phyloP scores from a whole-genome alignment of 1,140 invertebrate genomes.

The Steinernema khuongi region DNA sequence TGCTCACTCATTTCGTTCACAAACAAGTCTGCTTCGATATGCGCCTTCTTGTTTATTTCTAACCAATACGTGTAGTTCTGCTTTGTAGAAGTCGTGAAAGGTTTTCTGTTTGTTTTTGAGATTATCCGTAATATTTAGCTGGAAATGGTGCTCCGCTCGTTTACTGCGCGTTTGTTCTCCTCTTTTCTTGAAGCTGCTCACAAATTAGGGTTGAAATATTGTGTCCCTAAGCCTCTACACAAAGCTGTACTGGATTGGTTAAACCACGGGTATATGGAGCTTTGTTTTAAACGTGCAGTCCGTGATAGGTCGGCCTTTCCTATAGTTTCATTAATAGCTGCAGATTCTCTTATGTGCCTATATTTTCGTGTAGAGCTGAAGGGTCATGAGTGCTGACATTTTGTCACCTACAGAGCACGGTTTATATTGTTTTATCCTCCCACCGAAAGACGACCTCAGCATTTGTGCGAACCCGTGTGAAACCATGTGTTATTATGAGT shows the following conservation, averaged over 20 bases:
- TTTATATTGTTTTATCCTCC: neutral
- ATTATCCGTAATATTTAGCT: too few relatives aligned
- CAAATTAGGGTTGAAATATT: too few relatives aligned
- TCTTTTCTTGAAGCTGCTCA: too few relatives aligned
- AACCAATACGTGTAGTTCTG: neutral
- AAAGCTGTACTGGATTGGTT: neutral
- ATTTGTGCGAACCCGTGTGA: conserved; percentile 5
- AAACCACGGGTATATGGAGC: conserved; percentile 5
- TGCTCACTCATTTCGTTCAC: neutral
- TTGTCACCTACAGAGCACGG: neutral
- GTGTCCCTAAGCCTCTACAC: neutral
- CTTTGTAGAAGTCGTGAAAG: neutral
- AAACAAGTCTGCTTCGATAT: neutral
- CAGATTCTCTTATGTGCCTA: neutral
- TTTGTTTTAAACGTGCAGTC: neutral
- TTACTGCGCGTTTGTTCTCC: too few relatives aligned
- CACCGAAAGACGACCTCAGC: neutral
- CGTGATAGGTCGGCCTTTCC: neutral
- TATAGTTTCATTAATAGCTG: neutral
- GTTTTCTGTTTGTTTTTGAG: too few relatives aligned
- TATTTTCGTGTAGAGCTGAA: neutral
- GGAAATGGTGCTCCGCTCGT: too few relatives aligned
- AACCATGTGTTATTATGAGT: neutral
- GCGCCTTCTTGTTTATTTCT: neutral
- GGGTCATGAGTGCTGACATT: neutral